Evolutionary conservation across 2,888 invertebrate genomes (phyloP), one percentile per base, ranked within the genome.

Genomic region (Philopedon plagiatum): DNA sequence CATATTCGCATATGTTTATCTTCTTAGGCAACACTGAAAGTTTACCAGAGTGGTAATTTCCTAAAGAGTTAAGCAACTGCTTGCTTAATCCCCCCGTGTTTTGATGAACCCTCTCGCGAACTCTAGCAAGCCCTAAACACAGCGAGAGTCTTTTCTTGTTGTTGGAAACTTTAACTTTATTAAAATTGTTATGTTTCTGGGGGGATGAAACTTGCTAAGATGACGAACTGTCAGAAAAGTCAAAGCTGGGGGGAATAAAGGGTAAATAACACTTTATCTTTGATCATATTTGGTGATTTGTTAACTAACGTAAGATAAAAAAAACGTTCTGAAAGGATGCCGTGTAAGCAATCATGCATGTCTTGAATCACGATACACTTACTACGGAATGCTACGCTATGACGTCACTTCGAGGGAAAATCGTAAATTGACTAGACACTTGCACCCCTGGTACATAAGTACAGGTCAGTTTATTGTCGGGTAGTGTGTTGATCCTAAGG

Each of bases 71-170:
- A 39, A 37, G 57, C 34, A 58, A 39, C 23, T 58, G 39, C 58
- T 34, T 41, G n/a, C 21, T 58, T 58, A 58, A 58, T 58, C 58
- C 34, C 39, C 39, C 26, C 41, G 41, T 58, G 58, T 58, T 58
- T 58, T 58, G 39, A 58, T 58, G 39, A 41, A 58, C 32, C 39
- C 37, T 13, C 58, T 41, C 58, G 23, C 41, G n/a, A 26, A 26
- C 51, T 26, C 23, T 18, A 5, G 21, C 4, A 54, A 54, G 51
- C 29, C 51, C 29, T 54, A 54, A 49, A 54, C 51, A 54, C 51
- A 15, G 51, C 51, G 51, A 29, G 29, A 54, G 51, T 29, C 51
- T 54, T 54, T 29, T 54, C 51, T 54, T 29, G n/a, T 54, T 54
- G 51, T 54, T 9, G 29, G 18, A 4, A 54, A 29, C 7, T 46